Evolutionary conservation across 2,888 invertebrate species (phyloP), one percentile per base, ranked within the genome.

Genomic region (Epiblema foenella): DNA sequence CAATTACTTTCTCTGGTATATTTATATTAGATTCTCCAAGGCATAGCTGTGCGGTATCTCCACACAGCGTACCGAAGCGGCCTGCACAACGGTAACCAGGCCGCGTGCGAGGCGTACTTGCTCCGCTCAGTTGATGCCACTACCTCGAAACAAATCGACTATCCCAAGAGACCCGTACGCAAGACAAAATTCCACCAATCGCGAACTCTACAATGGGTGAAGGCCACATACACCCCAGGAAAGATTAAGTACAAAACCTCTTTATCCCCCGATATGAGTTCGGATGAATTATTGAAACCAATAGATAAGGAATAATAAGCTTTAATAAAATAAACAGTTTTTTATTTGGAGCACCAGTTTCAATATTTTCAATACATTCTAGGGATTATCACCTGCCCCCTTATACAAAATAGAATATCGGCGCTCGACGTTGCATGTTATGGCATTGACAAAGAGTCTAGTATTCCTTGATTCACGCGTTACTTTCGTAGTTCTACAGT

Each of bases 11-110:
- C n/a, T 52, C 64, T 54, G 2, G 33, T 89, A 75, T 52, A 62
- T 58, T n/a, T 24, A 42, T 63, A 54, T 49, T 71, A 93, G 93
- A 86, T 91, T 71, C 74, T 91, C 3, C 93, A 93, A 87, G 87
- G 88, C 46, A 80, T 89, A 72, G 89, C 90, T 10, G 90, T 86
- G 1, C 85, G 93, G 3, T 93, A 91, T 73, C 85, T 93, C 1
- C 93, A 93, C 76, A 93, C 93, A 2, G 93, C 93, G 0, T 93
- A 93, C 77, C 84, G 86, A 18, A 89, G 86, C 68, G 93, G 93
- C 0, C 76, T 93, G 0, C 89, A 92, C 74, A 84, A 87, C 17
- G 92, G 87, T n/a, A 90, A 91, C 76, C 88, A 86, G 63, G 85
- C 88, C 17, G 78, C 83, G 0, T 89, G 92, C 75, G 83, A 84